A percentile compares a stretch with the other conserved stretches of the same genome.
These are phyloP conservation scores for Sinocyclocheilus anshuiensis DNA, from an alignment of 2,113 vertebrate genomes.

Conservation along the genomic window DNA sequence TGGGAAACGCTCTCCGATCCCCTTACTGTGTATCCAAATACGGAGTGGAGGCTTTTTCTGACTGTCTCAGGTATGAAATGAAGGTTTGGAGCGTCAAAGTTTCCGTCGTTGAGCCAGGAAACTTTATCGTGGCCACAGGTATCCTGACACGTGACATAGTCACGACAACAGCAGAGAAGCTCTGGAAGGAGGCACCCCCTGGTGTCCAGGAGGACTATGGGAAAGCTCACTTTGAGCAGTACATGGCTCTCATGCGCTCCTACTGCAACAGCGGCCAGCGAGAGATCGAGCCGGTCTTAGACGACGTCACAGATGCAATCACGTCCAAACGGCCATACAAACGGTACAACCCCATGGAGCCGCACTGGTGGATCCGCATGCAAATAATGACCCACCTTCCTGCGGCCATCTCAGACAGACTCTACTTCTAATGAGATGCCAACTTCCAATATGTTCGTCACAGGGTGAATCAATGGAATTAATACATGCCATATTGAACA, in stretches of 20 bases:
- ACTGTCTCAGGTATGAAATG: constrained; percentile 89
- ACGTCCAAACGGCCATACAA: constrained; percentile 73
- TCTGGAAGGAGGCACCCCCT: constrained; percentile 76
- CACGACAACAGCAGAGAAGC: constrained; percentile 70
- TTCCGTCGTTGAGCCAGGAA: constrained; percentile 81
- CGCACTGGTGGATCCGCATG: constrained; percentile 82
- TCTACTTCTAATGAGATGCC: constrained; percentile 72
- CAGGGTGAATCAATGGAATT: neutral
- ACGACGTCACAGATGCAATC: constrained; percentile 79
- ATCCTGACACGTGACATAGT: constrained; percentile 75
- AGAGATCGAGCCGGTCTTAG: constrained; percentile 73
- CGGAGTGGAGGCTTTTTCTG: constrained; percentile 83
- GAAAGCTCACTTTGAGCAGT: constrained; percentile 72
- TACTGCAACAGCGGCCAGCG: constrained; percentile 75
- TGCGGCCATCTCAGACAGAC: constrained; percentile 76
- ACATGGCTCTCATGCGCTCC: constrained; percentile 76
- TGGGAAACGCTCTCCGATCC: constrained; percentile 78
- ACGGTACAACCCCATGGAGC: constrained; percentile 81
- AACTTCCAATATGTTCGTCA: neutral
- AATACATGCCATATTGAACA: neutral
- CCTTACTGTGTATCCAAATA: constrained; percentile 86
- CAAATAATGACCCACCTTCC: constrained; percentile 83
- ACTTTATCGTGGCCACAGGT: constrained; percentile 82
- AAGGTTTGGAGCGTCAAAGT: constrained; percentile 84
- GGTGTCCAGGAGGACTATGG: constrained; percentile 79